phyloP scores from a whole-genome alignment of 2,113 vertebrate genomes.

The Sander vitreus region DNA sequence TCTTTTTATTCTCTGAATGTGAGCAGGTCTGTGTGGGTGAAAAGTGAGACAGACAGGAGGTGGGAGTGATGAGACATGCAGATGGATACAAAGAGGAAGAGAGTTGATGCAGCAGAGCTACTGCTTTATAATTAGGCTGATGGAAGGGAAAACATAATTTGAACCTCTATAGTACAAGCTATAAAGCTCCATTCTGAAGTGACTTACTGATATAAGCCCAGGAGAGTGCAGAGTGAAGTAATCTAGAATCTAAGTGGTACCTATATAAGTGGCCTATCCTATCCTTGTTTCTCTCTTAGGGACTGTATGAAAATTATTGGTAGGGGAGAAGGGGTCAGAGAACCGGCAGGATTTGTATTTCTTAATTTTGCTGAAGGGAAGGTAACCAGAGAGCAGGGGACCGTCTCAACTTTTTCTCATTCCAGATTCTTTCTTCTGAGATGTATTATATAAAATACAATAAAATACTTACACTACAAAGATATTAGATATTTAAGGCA shows the following conservation, averaged over 20 bases:
- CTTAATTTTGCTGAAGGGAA: not conserved
- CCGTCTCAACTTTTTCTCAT: not conserved
- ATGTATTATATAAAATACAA: too few relatives aligned
- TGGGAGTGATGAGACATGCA: slow-evolving; percentile 58
- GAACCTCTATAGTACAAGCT: slow-evolving; percentile 24
- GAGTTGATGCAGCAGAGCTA: slow-evolving; percentile 6
- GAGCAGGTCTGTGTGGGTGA: slow-evolving; percentile 63
- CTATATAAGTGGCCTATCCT: not conserved
- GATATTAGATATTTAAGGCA: too few relatives aligned
- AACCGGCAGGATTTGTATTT: not conserved
- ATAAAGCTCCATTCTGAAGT: slow-evolving; percentile 20
- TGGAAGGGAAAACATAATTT: slow-evolving; percentile 12
- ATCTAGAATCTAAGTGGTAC: slow-evolving; percentile 1
- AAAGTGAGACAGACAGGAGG: slow-evolving; percentile 53
- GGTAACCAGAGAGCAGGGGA: too few relatives aligned
- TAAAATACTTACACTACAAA: not conserved
- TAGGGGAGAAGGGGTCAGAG: not conserved
- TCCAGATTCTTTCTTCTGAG: not conserved
- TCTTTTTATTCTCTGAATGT: slow-evolving; percentile 29
- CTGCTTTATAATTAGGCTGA: slow-evolving; percentile 37
- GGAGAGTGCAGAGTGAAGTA: slow-evolving; percentile 18
- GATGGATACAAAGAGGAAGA: slow-evolving; percentile 47
- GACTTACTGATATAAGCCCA: slow-evolving; percentile 4
- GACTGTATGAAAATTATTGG: not conserved
- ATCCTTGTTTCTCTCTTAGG: not conserved